phyloP scores from a whole-genome alignment of 2,113 vertebrate species.

The Benitochromis conjunctus region DNA sequence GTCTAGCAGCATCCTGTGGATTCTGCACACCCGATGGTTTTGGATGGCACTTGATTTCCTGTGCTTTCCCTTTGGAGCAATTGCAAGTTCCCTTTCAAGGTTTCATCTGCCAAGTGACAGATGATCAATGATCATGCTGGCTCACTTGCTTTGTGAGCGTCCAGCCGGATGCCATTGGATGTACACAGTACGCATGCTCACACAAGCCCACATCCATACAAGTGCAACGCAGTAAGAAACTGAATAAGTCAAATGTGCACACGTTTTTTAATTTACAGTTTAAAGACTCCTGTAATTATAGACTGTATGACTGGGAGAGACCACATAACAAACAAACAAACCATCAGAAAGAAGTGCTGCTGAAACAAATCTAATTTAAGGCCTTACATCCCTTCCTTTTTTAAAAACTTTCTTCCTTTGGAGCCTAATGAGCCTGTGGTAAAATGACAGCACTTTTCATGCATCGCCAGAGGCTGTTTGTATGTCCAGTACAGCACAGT shows the following conservation, averaged over 20 bases:
- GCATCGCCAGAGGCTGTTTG: conserved; percentile 13
- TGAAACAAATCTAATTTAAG: background rate
- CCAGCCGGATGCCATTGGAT: conserved; percentile 33
- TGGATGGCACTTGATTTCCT: conserved; percentile 47
- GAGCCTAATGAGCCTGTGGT: background rate
- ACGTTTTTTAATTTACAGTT: background rate
- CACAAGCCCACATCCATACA: background rate
- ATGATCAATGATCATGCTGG: conserved; percentile 47
- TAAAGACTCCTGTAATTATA: background rate
- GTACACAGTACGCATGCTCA: conserved; percentile 22
- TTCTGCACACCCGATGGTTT: conserved; percentile 29
- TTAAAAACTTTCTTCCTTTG: background rate
- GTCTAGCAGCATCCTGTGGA: conserved; percentile 23
- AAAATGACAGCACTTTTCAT: conserved; percentile 12
- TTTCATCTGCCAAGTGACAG: conserved; percentile 50
- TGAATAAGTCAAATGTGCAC: background rate
- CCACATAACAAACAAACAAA: background rate
- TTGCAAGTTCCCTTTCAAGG: conserved; percentile 26
- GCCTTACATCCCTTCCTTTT: background rate
- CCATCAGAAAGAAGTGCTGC: background rate
- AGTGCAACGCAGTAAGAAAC: background rate
- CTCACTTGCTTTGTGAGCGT: background rate
- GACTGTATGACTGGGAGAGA: background rate
- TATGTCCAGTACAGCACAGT: conserved; percentile 6
- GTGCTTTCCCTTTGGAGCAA: conserved; percentile 26